Conservation (phyloP, 2,888 invertebrate species). For the Carpatolechia fugitivella region DNA sequence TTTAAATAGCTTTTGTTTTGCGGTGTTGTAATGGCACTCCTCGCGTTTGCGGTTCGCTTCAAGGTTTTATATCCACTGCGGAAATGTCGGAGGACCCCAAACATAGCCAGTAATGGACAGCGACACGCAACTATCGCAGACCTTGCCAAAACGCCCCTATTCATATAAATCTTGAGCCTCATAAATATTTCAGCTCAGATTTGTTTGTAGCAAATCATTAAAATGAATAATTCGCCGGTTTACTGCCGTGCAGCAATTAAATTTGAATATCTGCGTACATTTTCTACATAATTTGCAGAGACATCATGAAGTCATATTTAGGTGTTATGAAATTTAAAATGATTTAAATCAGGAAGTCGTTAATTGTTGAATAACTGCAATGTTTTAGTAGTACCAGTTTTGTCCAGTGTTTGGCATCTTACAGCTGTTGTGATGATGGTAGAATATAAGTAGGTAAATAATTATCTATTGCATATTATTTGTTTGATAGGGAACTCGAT, state of each 20-base stretch:
- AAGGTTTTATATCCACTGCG: slow-evolving; percentile 35
- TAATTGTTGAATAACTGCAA: no score
- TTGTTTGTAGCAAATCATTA: slow-evolving; percentile 9
- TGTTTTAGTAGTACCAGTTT: no score
- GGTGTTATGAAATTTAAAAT: not conserved
- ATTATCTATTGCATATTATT: no score
- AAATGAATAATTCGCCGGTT: slow-evolving; percentile 9
- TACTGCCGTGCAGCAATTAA: slow-evolving; percentile 6
- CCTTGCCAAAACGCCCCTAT: slow-evolving; percentile 24
- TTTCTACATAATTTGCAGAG: slow-evolving; percentile 2
- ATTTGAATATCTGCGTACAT: slow-evolving; percentile 6
- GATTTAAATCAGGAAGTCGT: no score
- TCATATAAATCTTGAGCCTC: slow-evolving; percentile 9
- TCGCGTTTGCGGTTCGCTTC: slow-evolving; percentile 19
- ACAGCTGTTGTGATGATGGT: no score
- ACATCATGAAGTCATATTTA: not conserved
- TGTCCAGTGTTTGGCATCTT: no score
- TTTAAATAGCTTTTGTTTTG: slow-evolving; percentile 2
- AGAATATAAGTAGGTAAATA: no score
- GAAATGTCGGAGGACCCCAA: slow-evolving; percentile 48
- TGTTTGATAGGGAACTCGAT: no score
- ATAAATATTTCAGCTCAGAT: slow-evolving; percentile 13
- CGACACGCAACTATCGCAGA: slow-evolving; percentile 47
- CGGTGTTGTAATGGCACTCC: slow-evolving; percentile 33
- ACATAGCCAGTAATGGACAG: slow-evolving; percentile 42